Percentiles rank a stretch among this genome's conserved stretches.
Conservation (phyloP, 2,888 invertebrate species). For the Furcula furcula region DNA sequence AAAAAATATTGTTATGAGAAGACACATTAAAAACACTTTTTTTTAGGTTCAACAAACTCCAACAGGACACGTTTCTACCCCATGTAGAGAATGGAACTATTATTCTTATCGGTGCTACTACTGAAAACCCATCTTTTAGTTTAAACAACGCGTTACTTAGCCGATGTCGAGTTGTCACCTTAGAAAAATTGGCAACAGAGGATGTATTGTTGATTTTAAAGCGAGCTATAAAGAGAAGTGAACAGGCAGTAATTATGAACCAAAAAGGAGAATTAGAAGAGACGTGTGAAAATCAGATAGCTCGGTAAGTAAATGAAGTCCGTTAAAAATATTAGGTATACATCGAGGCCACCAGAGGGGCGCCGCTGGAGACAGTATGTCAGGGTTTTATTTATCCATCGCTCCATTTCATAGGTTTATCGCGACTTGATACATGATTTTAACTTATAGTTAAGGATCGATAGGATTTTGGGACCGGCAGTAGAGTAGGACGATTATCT, state of each 20-base stretch:
- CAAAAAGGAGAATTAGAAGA: constrained; percentile 27
- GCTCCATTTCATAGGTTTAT: too few relatives aligned
- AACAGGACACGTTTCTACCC: constrained; percentile 91
- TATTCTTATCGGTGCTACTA: constrained; percentile 90
- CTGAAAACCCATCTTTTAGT: constrained; percentile 94
- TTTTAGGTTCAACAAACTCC: constrained; percentile 88
- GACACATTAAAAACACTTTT: too few relatives aligned
- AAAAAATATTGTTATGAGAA: too few relatives aligned
- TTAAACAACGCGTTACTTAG: constrained; percentile 90
- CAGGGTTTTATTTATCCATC: too few relatives aligned
- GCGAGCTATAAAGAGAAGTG: constrained; percentile 71
- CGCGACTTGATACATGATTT: too few relatives aligned
- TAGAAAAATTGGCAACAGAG: constrained; percentile 85
- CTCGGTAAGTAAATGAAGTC: constrained; percentile 35
- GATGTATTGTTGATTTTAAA: constrained; percentile 83
- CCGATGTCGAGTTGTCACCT: constrained; percentile 88
- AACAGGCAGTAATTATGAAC: constrained; percentile 48
- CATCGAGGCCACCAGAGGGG: too few relatives aligned
- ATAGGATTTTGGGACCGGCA: too few relatives aligned
- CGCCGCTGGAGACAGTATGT: too few relatives aligned
- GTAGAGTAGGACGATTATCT: too few relatives aligned
- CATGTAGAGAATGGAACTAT: constrained; percentile 91
- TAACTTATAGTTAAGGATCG: too few relatives aligned
- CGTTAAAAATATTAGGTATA: too few relatives aligned
- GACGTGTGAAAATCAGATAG: constrained; percentile 27